Conservation (phyloP, 2,888 invertebrate species). For the Oithona nana region DNA sequence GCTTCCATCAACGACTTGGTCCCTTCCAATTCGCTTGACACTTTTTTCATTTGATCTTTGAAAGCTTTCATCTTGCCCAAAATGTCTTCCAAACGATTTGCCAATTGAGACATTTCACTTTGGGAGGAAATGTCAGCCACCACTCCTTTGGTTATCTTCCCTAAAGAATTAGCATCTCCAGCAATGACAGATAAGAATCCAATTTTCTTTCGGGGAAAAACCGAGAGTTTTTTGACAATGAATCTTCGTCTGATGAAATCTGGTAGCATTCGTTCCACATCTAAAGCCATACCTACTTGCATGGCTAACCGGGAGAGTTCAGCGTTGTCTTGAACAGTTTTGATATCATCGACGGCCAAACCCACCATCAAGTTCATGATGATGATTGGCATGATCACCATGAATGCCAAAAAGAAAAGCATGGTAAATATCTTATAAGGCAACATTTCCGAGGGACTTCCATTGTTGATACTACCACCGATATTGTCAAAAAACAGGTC, state of each 20-base stretch:
- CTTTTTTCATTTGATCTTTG: background rate
- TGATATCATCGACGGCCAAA: slow-evolving; percentile 36
- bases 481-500: slow-evolving; percentile 25
- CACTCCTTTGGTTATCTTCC: background rate
- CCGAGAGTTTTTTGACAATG: slow-evolving; percentile 23
- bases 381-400: slow-evolving; percentile 27
- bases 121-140: background rate
- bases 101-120: background rate
- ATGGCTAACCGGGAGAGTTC: slow-evolving; percentile 28
- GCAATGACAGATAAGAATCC: slow-evolving; percentile 15
- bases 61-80: background rate
- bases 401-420: slow-evolving; percentile 25
- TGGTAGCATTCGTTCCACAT: slow-evolving; percentile 30
- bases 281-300: slow-evolving; percentile 29
- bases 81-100: background rate
- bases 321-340: slow-evolving; percentile 33
- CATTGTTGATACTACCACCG: slow-evolving; percentile 19
- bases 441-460: slow-evolving; percentile 7
- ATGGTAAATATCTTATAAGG: background rate
- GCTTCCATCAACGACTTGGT: background rate
- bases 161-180: slow-evolving; percentile 16
- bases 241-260: slow-evolving; percentile 26
- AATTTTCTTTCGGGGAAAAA: slow-evolving; percentile 26
- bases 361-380: slow-evolving; percentile 31
- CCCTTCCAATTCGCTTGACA: background rate